Conservation (phyloP, 2,797 vertebrate genomes). For the Pristis pectinata region DNA sequence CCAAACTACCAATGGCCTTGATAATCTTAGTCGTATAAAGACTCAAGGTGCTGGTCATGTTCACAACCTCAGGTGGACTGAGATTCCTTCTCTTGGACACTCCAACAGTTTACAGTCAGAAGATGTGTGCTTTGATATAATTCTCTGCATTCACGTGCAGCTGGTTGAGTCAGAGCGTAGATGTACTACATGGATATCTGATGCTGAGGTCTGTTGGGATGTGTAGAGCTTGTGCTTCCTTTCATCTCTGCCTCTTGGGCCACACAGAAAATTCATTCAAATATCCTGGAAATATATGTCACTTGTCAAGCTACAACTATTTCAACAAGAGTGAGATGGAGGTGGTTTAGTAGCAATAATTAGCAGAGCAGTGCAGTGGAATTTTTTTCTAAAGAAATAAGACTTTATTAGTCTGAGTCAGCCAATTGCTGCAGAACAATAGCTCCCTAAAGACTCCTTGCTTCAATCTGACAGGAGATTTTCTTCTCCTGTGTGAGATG, state of each 20-base stretch:
- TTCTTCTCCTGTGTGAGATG: not conserved
- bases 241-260: not conserved
- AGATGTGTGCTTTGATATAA: not conserved
- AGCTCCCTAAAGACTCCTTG: not conserved
- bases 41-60: not conserved
- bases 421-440: not conserved
- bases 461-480: not conserved
- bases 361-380: not conserved
- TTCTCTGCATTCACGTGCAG: not conserved
- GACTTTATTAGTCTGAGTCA: not conserved
- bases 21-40: too few species aligned
- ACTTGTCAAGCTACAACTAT: not conserved
- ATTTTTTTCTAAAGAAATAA: not conserved
- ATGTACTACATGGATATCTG: not conserved
- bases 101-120: not conserved
- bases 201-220: not conserved
- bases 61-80: not conserved
- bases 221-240: not conserved
- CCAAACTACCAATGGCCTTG: not conserved
- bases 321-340: not conserved
- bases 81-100: not conserved
- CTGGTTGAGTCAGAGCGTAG: not conserved
- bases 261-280: not conserved
- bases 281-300: not conserved
- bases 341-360: not conserved